Evolutionary conservation across 2,113 vertebrate species (phyloP).

Genomic region (Arenaria interpres): DNA sequence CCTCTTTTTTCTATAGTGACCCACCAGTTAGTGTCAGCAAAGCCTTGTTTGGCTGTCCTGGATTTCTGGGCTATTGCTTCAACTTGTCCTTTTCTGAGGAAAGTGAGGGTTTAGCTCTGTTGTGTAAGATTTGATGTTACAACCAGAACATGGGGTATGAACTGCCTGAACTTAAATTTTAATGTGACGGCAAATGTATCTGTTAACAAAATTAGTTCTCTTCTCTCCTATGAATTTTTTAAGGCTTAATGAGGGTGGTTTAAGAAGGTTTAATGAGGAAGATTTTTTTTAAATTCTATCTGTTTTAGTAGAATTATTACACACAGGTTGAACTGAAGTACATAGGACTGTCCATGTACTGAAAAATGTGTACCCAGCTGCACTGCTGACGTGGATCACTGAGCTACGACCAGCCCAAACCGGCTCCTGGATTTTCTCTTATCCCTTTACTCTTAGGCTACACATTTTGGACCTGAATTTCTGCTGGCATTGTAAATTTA

Average conservation of each 20-base stretch:
- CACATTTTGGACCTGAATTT: background rate
- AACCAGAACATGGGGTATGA: background rate
- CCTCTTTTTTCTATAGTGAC: background rate
- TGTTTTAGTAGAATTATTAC: background rate
- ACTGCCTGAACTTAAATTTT: background rate
- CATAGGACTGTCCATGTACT: background rate
- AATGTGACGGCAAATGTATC: background rate
- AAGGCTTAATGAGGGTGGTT: background rate
- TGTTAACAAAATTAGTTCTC: background rate
- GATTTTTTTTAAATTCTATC: background rate
- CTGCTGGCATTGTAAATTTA: background rate
- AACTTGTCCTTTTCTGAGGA: constrained; percentile 18
- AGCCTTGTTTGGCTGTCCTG: background rate
- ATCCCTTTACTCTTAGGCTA: background rate
- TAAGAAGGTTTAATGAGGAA: background rate
- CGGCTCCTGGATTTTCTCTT: background rate
- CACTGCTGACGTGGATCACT: background rate
- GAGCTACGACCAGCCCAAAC: background rate
- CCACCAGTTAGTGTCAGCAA: background rate
- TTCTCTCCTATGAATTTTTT: background rate
- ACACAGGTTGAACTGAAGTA: background rate
- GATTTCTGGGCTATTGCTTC: background rate
- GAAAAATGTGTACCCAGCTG: background rate
- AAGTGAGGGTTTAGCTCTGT: background rate
- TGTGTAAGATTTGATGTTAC: background rate